Percentiles rank a stretch among this genome's conserved stretches.
Evolutionary conservation across 1,140 invertebrate species (phyloP).

Genomic region (Drosophila mojavensis): DNA sequence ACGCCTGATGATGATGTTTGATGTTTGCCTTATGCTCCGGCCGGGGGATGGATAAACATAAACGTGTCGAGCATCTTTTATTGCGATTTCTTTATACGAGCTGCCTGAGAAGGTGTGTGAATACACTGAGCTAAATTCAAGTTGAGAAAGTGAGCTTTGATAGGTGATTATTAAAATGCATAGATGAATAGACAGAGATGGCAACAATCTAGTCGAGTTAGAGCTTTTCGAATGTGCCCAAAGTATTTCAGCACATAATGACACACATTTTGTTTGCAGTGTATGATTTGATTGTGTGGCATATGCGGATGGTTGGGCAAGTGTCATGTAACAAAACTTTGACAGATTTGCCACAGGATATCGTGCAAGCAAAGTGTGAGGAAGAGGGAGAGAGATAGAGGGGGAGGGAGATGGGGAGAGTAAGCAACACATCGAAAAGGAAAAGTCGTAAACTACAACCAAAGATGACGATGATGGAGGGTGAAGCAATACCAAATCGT

Average conservation of each 20-base stretch:
- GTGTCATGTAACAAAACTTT: constrained; percentile 55
- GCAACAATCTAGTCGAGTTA: too few relatives aligned
- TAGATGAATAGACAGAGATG: too few relatives aligned
- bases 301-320: constrained; percentile 19
- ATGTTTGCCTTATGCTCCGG: constrained; percentile 27
- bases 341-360: constrained; percentile 36
- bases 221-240: too few relatives aligned
- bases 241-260: too few relatives aligned
- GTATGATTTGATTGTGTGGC: constrained; percentile 26
- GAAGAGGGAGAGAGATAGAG: not conserved
- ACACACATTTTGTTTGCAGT: constrained; percentile 1
- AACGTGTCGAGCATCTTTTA: constrained; percentile 71
- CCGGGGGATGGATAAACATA: constrained; percentile 49
- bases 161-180: too few relatives aligned
- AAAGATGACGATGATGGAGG: constrained; percentile 43
- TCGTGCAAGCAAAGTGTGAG: constrained; percentile 1
- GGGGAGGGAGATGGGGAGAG: not conserved
- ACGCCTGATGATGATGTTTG: constrained; percentile 42
- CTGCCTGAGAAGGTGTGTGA: constrained; percentile 21
- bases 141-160: not conserved
- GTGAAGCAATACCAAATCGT: constrained; percentile 47
- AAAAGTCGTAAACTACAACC: constrained; percentile 61
- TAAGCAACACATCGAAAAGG: constrained; percentile 18
- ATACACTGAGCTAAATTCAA: constrained; percentile 18
- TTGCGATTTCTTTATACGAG: constrained; percentile 44